Conservation (phyloP, 2,797 vertebrate species). For the Eulemur albifrons region DNA sequence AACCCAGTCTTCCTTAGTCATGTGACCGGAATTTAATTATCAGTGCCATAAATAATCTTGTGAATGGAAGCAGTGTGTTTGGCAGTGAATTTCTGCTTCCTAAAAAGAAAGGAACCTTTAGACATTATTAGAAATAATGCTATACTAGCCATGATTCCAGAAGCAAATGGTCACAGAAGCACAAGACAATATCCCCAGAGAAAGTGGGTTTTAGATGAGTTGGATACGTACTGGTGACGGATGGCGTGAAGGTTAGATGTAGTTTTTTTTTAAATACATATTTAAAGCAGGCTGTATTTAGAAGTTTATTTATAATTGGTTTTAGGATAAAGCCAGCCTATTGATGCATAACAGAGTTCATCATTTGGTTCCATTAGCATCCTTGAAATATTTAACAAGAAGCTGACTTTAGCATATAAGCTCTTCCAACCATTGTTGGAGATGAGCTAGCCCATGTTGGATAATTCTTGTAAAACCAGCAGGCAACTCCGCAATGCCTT, state of each 20-base stretch:
- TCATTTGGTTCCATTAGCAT: constrained; percentile 64
- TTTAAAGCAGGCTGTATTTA: constrained; percentile 68
- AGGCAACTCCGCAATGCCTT: not conserved
- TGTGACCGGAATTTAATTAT: constrained; percentile 85
- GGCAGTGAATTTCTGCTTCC: constrained; percentile 78
- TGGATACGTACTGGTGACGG: not conserved
- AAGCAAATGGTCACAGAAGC: constrained; percentile 57
- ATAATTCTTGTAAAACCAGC: not conserved
- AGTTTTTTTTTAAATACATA: constrained; percentile 52
- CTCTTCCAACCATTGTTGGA: constrained; percentile 17
- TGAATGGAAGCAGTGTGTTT: constrained; percentile 82
- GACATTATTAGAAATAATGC: constrained; percentile 77
- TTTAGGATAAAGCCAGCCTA: constrained; percentile 76
- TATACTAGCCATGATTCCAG: constrained; percentile 43
- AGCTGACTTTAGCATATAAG: constrained; percentile 16
- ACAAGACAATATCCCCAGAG: not conserved
- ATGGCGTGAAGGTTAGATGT: constrained; percentile 39
- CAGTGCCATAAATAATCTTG: constrained; percentile 85
- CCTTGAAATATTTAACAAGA: constrained; percentile 73
- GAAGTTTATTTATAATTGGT: constrained; percentile 70
- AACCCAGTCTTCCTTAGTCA: constrained; percentile 78
- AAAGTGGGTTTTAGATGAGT: constrained; percentile 47
- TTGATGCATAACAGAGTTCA: constrained; percentile 64
- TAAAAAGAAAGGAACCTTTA: constrained; percentile 78
- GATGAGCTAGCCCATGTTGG: not conserved